Conservation (phyloP, 2,888 invertebrate genomes). For the Carabus problematicus region DNA sequence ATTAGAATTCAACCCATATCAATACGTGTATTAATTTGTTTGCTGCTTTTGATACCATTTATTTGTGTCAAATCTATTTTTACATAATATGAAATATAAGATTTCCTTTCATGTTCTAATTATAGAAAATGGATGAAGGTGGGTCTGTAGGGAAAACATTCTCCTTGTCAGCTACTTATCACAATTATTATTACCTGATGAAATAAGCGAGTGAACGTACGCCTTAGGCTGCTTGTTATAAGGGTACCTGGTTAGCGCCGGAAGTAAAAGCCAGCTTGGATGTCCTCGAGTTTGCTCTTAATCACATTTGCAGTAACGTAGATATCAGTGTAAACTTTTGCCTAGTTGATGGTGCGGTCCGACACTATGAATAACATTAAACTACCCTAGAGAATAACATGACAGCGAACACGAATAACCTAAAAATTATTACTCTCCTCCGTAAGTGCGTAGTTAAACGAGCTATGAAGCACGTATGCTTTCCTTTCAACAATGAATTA, state of each 20-base stretch:
- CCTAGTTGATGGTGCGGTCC: constrained; percentile 4
- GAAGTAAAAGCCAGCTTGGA: constrained; percentile 21
- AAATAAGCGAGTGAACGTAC: background rate
- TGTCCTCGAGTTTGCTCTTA: constrained; percentile 7
- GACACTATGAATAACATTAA: constrained; percentile 22
- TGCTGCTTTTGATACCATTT: too few species aligned
- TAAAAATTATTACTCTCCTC: too few species aligned
- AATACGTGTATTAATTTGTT: too few species aligned
- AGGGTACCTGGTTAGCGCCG: background rate
- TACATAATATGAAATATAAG: too few species aligned
- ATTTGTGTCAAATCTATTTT: too few species aligned
- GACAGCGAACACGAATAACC: too few species aligned
- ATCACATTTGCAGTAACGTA: constrained; percentile 16
- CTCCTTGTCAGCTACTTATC: constrained; percentile 6
- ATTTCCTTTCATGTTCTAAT: too few species aligned
- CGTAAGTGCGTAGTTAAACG: too few species aligned
- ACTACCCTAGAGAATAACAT: background rate
- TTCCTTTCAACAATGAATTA: too few species aligned
- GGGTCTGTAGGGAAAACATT: constrained; percentile 2
- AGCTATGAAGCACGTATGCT: too few species aligned
- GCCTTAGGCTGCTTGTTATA: constrained; percentile 22
- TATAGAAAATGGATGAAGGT: background rate
- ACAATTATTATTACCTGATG: constrained; percentile 1
- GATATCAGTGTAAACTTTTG: constrained; percentile 4
- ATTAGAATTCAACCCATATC: too few species aligned